Conservation (phyloP, 2,113 vertebrate genomes). For the Ammodramus savannarum region DNA sequence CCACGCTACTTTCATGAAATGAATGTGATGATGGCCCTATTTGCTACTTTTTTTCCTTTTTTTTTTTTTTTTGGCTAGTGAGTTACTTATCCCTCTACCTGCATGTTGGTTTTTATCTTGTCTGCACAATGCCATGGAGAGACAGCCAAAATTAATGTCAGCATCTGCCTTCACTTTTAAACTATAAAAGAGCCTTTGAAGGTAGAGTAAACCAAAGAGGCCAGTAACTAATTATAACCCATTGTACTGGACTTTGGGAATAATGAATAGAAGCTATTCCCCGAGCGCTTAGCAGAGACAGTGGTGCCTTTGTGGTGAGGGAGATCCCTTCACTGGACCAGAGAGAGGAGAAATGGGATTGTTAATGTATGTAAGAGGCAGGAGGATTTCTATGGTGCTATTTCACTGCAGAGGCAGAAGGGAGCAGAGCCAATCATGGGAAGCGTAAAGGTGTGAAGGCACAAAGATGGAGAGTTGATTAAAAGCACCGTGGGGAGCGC, state of each 20-base stretch:
- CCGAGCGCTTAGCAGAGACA: neutral
- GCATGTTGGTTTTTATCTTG: neutral
- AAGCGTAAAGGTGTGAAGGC: conserved; percentile 64
- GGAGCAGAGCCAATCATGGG: conserved; percentile 57
- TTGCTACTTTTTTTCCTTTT: neutral
- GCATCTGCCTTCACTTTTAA: conserved; percentile 30
- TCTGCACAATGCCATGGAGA: neutral
- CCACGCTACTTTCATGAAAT: conserved; percentile 7
- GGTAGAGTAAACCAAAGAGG: conserved; percentile 34
- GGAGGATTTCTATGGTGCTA: conserved; percentile 47
- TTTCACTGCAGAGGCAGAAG: conserved; percentile 57
- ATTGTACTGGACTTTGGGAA: conserved; percentile 38
- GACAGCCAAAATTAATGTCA: conserved; percentile 37
- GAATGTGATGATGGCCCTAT: conserved; percentile 27
- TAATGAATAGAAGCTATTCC: conserved; percentile 43
- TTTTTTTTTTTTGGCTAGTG: neutral
- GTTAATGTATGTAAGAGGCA: conserved; percentile 55
- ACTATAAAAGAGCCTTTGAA: conserved; percentile 21
- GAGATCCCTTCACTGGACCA: conserved; percentile 57
- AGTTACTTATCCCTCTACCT: conserved; percentile 22
- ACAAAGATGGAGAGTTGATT: conserved; percentile 63
- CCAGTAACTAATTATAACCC: conserved; percentile 41
- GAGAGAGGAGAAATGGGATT: conserved; percentile 56
- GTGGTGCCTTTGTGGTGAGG: conserved; percentile 29
- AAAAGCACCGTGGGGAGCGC: conserved; percentile 44